Base-by-base conservation (phyloP, 2,888 invertebrate species). In the Acheta domesticus region DNA sequence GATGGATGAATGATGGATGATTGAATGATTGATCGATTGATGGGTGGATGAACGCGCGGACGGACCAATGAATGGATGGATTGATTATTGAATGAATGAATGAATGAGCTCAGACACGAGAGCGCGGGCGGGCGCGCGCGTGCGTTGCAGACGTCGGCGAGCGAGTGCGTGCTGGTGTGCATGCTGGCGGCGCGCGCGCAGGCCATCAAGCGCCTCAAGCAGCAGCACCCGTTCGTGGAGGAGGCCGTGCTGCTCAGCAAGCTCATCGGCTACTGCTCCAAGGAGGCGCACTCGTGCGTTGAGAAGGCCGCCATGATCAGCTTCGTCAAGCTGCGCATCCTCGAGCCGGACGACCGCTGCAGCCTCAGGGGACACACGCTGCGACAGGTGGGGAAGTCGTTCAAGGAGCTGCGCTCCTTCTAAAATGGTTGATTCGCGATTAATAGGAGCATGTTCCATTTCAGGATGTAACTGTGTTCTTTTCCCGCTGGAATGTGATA, bases 281-380 rank as follows among this genome's bases (percentile, higher is more conserved):
- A 93, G 85, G 96, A 96, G 86, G 93, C 96, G 48, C 97, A 97
- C 86, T 96, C 96, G 50, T 95, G 95, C 85, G 96, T 96, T 5
- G 96, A 97, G 86, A 97, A 97, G 86, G 95, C 96, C 4, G 96
- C 96, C 3, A 96, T 97, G 96, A 96, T 97, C 84, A 93, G 93
- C 84, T 96, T 97, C 85, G 96, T 96, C 14, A 97, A 96, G 86
- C 87, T 97, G 80, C 89, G 96, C 78, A 96, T 96, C 86, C 88
- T 97, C 82, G 96, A 96, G 85, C 94, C 96, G 0, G 97, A 97
- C 85, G 93, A 93, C 81, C 91, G 93, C 82, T 94, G 94, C 80
- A 92, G 93, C 49, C 89, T 97, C 79, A 90, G 96, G 81, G 96
- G 96, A 2, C 91, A 92, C 81, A 95, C 94, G 12, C 87, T 97